phyloP scores from a whole-genome alignment of 2,113 vertebrate species.

The Ptyas mucosa region DNA sequence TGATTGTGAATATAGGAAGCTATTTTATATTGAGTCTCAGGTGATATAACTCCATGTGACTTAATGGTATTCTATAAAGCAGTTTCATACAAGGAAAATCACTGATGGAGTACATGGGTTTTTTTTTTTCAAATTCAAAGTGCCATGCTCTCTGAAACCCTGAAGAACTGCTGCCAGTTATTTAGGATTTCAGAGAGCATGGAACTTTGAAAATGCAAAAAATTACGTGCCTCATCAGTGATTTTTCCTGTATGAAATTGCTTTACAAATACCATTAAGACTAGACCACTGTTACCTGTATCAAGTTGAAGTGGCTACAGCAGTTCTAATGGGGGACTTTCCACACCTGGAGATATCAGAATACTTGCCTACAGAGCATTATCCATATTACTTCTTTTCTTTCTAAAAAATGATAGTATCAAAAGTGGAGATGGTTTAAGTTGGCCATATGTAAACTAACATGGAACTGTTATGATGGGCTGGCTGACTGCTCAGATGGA shows the following conservation, averaged over 20 bases:
- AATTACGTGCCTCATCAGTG: not conserved
- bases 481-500: not conserved
- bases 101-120: not conserved
- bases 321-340: not conserved
- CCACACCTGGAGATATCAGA: not conserved
- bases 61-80: not conserved
- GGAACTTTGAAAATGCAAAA: not conserved
- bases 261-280: not conserved
- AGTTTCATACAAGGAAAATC: not conserved
- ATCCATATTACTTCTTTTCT: not conserved
- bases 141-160: too few species aligned
- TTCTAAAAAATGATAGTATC: not conserved
- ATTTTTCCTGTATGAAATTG: not conserved
- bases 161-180: not conserved
- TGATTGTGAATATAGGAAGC: not conserved
- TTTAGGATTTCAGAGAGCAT: not conserved
- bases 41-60: not conserved
- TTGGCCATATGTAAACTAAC: not conserved
- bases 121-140: too few species aligned
- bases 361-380: not conserved
- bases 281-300: not conserved
- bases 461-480: not conserved
- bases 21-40: not conserved
- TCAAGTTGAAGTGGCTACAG: not conserved
- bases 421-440: not conserved